Evolutionary conservation across 1,140 invertebrate species (phyloP), one percentile per base, ranked within the genome.

Genomic region (Catajapyx aquilonaris): DNA sequence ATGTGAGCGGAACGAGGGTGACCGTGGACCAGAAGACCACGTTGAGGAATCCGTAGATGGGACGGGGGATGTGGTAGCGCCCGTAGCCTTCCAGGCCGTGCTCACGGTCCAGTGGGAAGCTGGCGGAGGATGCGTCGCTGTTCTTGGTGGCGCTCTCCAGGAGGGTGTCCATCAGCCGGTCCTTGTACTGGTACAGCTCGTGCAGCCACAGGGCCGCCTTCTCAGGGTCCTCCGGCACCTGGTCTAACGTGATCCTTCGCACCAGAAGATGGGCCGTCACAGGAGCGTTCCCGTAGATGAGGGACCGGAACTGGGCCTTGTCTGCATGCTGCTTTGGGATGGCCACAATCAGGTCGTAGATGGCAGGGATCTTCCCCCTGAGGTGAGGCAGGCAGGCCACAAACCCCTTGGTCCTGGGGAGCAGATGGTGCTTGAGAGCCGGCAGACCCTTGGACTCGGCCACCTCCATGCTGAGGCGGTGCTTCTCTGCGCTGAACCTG

Each of bases 381-480:
- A 84, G 66, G 35, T 71, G 61, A 10, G 69, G 71, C 39, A 84
- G 50, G 51, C 77, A 80, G 30, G 73, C 71, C 1, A 67, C 73
- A 53, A 96, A 96, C 9, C 91, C 91, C 56, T 79, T 83, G 3
- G 86, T 86, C 34, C 90, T 64, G n/a, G 91, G 91, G 21, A 84
- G 73, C 21, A 96, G 62, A 59, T 93, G 87, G 53, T 94, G 74
- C 47, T 90, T 85, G 19, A 94, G 61, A 45, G 72, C 55, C 2
- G 83, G 76, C 44, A 94, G 65, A 45, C 83, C 81, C 45, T 83
- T 81, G 47, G 87, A 72, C 48, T 69, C 65, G 0, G 87, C 85
- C 54, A 93, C 88, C 46, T 83, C 78, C 47, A 85, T 62, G 43
- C 85, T 88, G 0, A 75, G 76, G 55, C 77, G 70, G 49, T 88